Evolutionary conservation across 2,113 vertebrate genomes (phyloP), one percentile per base, ranked within the genome.

Genomic region (Calyptommatus sinebrachiatus): DNA sequence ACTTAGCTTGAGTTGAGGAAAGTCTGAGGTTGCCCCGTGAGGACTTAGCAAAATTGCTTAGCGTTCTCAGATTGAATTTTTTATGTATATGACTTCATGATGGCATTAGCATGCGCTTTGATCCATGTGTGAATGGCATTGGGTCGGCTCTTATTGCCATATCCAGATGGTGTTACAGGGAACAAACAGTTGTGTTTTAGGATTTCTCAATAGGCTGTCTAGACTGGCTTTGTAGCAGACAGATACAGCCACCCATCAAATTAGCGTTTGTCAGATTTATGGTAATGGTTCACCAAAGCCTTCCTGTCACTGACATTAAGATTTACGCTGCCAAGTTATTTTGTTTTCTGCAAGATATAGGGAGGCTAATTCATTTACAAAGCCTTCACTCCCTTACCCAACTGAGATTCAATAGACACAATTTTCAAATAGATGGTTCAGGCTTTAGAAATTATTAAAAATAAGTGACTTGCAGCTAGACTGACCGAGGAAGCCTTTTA

Each of bases 171-270:
- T 96, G 96, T 95, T 96, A 96, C 94, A 94, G 95, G 96, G 97
- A 97, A 97, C 97, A 98, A 97, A 97, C 97, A 97, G 95, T 93
- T 96, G 96, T 95, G 94, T 97, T 96, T 96, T 96, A 97, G 95
- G 96, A 97, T 96, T 96, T 96, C 97, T 99, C 97, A 99, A 98
- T 97, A 98, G 98, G 95, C 95, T 96, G 98, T 99, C 98, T 99
- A 99, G 98, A 99, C 98, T 97, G 96, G 96, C 96, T 96, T 95
- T 95, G 96, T 96, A 97, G 97, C 98, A 99, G 97, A 99, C 98
- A 99, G 97, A 98, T 98, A 98, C 97, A 97, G 97, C 97, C 97
- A 97, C 97, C 97, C 97, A 99, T 99, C 97, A 99, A 99, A 99
- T 99, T 97, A 97, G 97, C 92, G 96, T 98, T 98, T 98, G 97